Evolutionary conservation across 2,113 vertebrate genomes (phyloP), one percentile per base, ranked within the genome.

Genomic region (Aldabrachelys gigantea): DNA sequence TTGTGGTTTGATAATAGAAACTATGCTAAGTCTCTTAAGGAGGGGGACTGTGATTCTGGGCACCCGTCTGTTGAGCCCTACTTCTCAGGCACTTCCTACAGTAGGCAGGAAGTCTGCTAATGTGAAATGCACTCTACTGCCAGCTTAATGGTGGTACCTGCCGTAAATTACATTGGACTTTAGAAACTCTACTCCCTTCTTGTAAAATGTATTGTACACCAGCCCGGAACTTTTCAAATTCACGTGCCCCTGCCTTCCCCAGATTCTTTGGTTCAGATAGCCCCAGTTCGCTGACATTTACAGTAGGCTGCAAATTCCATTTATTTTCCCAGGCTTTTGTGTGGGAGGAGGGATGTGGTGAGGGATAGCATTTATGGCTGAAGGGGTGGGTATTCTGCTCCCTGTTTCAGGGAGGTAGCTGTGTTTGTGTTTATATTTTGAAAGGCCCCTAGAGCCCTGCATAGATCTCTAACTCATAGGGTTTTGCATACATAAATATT

Each of bases 1-100:
- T 96, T 94, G 80, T 96, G 89, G 85, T 97, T 97, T 87, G 82
- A 27, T 95, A 94, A 96, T 85, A 59, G 87, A 47, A 96, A 49
- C 54, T 90, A 35, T 87, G 22, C 9, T 35, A 80, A 93, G 92
- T 41, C 21, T 81, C 75, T 90, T 89, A 89, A 75, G 1, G 2
- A 17, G 53, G 57, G 81, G 94, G 65, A 22, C 19, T 54, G 86
- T 29, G 41, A n/a, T 87, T 1, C 84, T 89, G 75, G 93, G 57
- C 13, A 50, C 82, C 84, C 84, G 16, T 3, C 44, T 95, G 92
- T 87, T 89, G 79, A 90, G 69, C 53, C 81, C 14, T 83, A 52
- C 41, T 24, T 50, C 80, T 96, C 82, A 47, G 13, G 35, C 29
- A 44, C 41, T 95, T 90, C 84, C 35, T 59, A 47, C 75, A 84